Conservation (phyloP, 2,113 vertebrate genomes). For the Ranitomeya variabilis region DNA sequence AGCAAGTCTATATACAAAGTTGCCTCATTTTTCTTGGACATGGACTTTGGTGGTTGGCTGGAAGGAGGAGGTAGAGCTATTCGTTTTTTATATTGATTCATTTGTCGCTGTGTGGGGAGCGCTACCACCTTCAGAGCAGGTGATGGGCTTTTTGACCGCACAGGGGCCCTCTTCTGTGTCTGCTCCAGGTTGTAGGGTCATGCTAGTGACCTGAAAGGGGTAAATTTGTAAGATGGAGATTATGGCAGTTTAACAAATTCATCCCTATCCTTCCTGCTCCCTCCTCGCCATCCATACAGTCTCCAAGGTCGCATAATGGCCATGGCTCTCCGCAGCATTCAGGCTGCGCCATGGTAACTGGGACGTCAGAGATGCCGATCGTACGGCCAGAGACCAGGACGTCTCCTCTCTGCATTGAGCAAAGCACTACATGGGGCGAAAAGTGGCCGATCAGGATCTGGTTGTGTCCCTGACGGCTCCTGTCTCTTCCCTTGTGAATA, state of each 20-base stretch:
- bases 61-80: too few species aligned
- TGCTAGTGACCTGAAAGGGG: not conserved
- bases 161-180: too few species aligned
- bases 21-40: too few species aligned
- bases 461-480: too few species aligned
- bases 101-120: too few species aligned
- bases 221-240: not conserved
- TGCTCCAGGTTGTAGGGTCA: not conserved
- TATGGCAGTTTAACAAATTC: not conserved
- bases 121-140: too few species aligned
- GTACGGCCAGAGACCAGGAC: not conserved
- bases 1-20: too few species aligned
- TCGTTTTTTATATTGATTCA: too few species aligned
- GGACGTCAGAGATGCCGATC: slow-evolving; percentile 65
- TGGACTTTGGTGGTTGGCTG: too few species aligned
- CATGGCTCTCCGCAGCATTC: slow-evolving; percentile 63
- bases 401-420: not conserved
- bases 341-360: slow-evolving; percentile 75
- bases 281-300: not conserved
- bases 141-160: too few species aligned
- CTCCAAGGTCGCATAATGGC: slow-evolving; percentile 72
- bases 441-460: not conserved
- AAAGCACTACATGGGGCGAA: not conserved
- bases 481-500: too few species aligned
- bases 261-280: not conserved